phyloP scores from a whole-genome alignment of 2,797 vertebrate genomes.

The Centroberyx gerrardi region DNA sequence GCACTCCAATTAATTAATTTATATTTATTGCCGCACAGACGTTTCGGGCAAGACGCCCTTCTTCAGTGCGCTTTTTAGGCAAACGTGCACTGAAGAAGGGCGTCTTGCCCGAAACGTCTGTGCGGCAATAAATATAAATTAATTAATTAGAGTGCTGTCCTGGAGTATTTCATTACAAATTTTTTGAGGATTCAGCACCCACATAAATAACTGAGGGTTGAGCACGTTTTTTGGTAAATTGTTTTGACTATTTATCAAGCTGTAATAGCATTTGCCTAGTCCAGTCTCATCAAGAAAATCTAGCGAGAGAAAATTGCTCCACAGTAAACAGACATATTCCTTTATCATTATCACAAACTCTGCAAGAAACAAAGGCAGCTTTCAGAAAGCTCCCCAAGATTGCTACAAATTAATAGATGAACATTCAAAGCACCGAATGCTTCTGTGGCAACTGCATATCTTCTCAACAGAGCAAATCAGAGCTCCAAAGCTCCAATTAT shows the following conservation, averaged over 20 bases:
- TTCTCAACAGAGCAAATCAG: conserved; percentile 22
- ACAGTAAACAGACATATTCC: conserved; percentile 4
- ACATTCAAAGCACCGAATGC: neutral
- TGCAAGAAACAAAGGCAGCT: conserved; percentile 30
- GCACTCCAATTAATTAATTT: too few relatives aligned
- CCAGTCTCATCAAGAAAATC: neutral
- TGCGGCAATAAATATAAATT: too few relatives aligned
- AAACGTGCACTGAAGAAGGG: too few relatives aligned
- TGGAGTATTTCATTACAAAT: too few relatives aligned
- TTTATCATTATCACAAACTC: conserved; percentile 22
- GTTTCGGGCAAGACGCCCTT: too few relatives aligned
- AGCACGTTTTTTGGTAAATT: too few relatives aligned
- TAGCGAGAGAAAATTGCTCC: conserved; percentile 2
- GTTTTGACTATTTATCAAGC: neutral
- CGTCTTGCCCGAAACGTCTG: too few relatives aligned
- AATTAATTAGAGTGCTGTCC: too few relatives aligned
- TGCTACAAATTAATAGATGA: conserved; percentile 33
- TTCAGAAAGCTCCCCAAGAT: conserved; percentile 2
- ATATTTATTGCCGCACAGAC: too few relatives aligned
- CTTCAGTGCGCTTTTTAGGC: too few relatives aligned
- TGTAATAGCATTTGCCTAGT: neutral
- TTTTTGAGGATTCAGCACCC: too few relatives aligned
- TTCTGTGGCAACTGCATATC: conserved; percentile 26
- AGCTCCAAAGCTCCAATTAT: conserved; percentile 35
- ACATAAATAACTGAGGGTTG: too few relatives aligned